Evolutionary conservation across 1,140 invertebrate species (phyloP), one percentile per base, ranked within the genome.

Genomic region (Oryzaephilus surinamensis): DNA sequence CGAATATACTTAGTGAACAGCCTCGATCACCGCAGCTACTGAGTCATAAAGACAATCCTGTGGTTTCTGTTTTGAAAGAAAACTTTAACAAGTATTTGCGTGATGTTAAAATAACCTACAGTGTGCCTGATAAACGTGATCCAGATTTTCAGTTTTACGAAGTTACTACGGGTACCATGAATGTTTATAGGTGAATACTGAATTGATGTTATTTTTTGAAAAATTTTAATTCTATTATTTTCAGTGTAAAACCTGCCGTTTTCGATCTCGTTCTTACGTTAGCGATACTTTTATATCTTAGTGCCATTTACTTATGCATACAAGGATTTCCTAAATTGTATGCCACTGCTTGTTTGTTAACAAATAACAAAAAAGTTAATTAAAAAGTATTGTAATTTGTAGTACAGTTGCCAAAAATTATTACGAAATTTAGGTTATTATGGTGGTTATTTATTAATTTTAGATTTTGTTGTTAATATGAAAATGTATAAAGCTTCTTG

Each of bases 251-350:
- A 60, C 94, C 94, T 46, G 93, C 94, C 15, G 78, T 97, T 28
- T 98, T 98, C 69, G 94, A 98, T 73, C 76, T 98, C 23, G 83
- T 97, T 46, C 71, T 97, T 2, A 94, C 91, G 6, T 57, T 89
- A 39, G 75, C 77, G 18, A 96, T 97, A 56, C 68, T 78, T 21
- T 64, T 75, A 6, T 98, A 97, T 61, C 69, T 97, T 29, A 72
- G 71, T 19, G 44, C 79, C 5, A 71, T 96, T 7, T 97, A 95
- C 62, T 70, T 91, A 28, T 67, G 79, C 29, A 77, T 94, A 30
- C 80, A 85, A 57, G 75, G 78, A 43, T 82, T 84, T 51, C 72
- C 79, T 6, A 43, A 55, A 0, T 63, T 77, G 36, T 79, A 76
- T 31, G 23, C 42, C 2, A 18, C 47, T 1, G 50, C 45, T 12